phyloP scores from a whole-genome alignment of 2,888 invertebrate species.

The Tachina lurida region DNA sequence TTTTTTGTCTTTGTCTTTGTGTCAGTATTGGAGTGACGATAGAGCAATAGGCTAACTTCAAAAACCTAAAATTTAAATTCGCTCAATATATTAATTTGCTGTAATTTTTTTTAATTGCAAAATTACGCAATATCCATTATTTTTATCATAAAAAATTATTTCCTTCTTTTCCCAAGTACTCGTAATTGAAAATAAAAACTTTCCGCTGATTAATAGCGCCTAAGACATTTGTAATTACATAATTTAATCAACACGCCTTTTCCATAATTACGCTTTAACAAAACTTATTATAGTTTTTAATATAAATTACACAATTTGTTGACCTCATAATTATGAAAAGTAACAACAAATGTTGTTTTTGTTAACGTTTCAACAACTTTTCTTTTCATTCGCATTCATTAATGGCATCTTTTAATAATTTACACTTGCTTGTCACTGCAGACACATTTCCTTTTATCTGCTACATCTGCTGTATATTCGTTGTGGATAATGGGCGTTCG shows the following conservation, averaged over 20 bases:
- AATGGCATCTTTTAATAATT: conserved; percentile 54
- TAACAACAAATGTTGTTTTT: conserved; percentile 18
- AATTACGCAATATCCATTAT: too few relatives aligned
- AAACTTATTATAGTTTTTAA: conserved; percentile 38
- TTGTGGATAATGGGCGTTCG: neutral
- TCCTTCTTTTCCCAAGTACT: neutral
- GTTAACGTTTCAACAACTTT: conserved; percentile 48
- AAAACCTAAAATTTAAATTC: too few relatives aligned
- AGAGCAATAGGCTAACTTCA: too few relatives aligned
- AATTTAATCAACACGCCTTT: conserved; percentile 51
- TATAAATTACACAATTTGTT: conserved; percentile 61
- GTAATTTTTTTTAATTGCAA: too few relatives aligned
- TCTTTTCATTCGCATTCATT: conserved; percentile 25
- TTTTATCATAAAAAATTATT: too few relatives aligned
- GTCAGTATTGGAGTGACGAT: too few relatives aligned
- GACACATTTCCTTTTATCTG: neutral
- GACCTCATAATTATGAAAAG: conserved; percentile 40
- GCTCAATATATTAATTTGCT: too few relatives aligned
- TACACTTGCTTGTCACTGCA: conserved; percentile 33
- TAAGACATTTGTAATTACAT: conserved; percentile 16
- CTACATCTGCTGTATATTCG: neutral
- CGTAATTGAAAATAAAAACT: conserved; percentile 26
- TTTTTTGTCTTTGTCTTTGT: too few relatives aligned
- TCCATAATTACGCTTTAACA: conserved; percentile 9
- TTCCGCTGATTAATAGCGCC: conserved; percentile 21